Evolutionary conservation across 2,888 invertebrate genomes (phyloP), one percentile per base, ranked within the genome.

Genomic region (Limnephilus marmoratus): DNA sequence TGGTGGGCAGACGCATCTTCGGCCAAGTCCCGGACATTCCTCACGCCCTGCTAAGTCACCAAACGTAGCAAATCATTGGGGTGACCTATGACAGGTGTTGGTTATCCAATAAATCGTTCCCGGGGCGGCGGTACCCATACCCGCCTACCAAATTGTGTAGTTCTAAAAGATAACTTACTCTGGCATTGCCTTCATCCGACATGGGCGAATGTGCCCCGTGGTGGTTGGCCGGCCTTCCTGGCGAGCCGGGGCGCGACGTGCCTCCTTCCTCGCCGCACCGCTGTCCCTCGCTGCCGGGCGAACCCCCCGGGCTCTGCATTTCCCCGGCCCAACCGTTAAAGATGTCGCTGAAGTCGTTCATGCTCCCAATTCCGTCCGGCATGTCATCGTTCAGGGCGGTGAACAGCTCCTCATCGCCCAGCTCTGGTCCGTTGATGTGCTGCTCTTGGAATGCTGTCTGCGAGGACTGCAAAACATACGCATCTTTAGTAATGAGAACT

Each of bases 321-420:
- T 95, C 95, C 2, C 94, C 85, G 9, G 96, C 96, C 97, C 97
- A 97, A 85, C 96, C 95, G 94, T 97, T 97, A 95, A 98, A 98
- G 95, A 98, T 97, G 95, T 98, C 98, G 93, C 97, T 97, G 94
- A 97, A 97, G 94, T 98, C 97, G 94, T 97, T 97, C 97, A 97
- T 97, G 94, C 97, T 97, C 94, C 97, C 97, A 95, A 97, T 97
- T 29, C 97, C 97, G 94, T 97, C 98, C 93, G 96, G 95, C 95
- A 97, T 96, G 93, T 96, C 97, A 93, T 97, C 97, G 92, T 96
- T 96, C 94, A 97, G 95, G 85, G 97, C 97, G 85, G 96, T 96
- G 94, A 97, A 97, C 88, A 98, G 95, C 94, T 97, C 97, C 94
- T 96, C 97, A 94, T 98, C 98, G 85, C 97, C 97, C 82, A 97